phyloP scores from a whole-genome alignment of 2,888 invertebrate genomes.

The Xestia c-nigrum region DNA sequence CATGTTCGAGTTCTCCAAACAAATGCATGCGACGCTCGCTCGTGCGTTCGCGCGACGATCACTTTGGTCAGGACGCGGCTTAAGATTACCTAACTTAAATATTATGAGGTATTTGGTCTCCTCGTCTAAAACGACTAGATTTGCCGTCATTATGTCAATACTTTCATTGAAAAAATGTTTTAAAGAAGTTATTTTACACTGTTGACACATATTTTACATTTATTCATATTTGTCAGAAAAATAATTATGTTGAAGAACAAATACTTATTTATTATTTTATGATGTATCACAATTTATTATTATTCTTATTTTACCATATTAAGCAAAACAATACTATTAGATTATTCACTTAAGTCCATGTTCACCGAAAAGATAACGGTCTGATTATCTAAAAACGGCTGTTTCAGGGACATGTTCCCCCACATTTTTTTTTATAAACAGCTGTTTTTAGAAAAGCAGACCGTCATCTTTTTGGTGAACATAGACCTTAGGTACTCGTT shows the following conservation, averaged over 20 bases:
- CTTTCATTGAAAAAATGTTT: neutral
- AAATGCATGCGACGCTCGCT: neutral
- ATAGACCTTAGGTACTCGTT: constrained; percentile 1
- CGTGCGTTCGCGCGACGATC: neutral
- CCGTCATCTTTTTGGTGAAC: too few species aligned
- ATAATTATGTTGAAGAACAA: constrained; percentile 24
- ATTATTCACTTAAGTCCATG: neutral
- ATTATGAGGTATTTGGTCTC: neutral
- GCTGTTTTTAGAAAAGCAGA: too few species aligned
- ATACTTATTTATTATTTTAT: constrained; percentile 15
- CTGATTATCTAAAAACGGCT: too few species aligned
- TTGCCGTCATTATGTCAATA: neutral
- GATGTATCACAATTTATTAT: constrained; percentile 26
- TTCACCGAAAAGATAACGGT: too few species aligned
- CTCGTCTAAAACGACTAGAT: neutral
- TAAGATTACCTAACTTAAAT: neutral
- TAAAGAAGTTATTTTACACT: constrained; percentile 9
- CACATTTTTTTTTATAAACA: too few species aligned
- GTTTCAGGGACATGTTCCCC: too few species aligned
- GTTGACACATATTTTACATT: constrained; percentile 26
- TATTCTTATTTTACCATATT: constrained; percentile 40
- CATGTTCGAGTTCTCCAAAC: neutral
- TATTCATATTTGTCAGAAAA: constrained; percentile 14
- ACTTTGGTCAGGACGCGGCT: neutral
- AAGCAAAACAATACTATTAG: constrained; percentile 22